These are phyloP conservation scores for Orthonyx spaldingii DNA, from an alignment of 2,113 vertebrate genomes.

Conservation along the genomic window DNA sequence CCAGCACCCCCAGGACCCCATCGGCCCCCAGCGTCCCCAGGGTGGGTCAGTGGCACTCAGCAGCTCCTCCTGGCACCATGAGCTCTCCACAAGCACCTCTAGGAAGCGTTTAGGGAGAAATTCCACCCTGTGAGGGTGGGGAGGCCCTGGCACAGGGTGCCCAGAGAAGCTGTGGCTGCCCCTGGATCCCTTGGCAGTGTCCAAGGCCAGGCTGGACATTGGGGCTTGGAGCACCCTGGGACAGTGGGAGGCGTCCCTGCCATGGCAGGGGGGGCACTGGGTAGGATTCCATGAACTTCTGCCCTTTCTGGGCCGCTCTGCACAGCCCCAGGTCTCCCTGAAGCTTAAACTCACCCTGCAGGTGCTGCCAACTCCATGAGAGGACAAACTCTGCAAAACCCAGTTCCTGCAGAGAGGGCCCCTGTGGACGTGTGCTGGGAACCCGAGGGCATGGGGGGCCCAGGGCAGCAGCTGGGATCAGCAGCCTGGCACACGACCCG, in stretches of 20 bases:
- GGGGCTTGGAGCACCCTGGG: not conserved
- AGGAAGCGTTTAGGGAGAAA: not conserved
- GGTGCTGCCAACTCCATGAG: not conserved
- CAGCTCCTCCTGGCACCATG: not conserved
- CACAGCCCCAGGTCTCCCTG: not conserved
- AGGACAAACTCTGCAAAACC: accelerated
- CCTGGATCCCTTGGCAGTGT: not conserved
- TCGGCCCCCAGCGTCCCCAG: accelerated
- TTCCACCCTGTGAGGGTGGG: not conserved
- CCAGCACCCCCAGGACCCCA: not conserved
- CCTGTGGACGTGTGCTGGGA: accelerated
- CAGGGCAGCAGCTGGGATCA: not conserved
- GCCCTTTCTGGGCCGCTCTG: not conserved
- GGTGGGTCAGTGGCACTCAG: too few species aligned
- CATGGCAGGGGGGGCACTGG: not conserved
- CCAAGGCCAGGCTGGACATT: not conserved
- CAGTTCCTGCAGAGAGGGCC: not conserved
- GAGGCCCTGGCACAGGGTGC: not conserved
- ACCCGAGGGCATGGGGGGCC: not conserved
- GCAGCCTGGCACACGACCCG: not conserved
- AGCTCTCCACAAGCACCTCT: not conserved
- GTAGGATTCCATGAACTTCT: accelerated
- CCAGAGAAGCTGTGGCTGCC: not conserved
- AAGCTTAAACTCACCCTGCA: not conserved
- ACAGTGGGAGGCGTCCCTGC: not conserved